A percentile compares a stretch with the other conserved stretches of the same genome.
These are phyloP conservation scores for Numenius arquata DNA, from an alignment of 2,113 vertebrate species.

Conservation along the genomic window DNA sequence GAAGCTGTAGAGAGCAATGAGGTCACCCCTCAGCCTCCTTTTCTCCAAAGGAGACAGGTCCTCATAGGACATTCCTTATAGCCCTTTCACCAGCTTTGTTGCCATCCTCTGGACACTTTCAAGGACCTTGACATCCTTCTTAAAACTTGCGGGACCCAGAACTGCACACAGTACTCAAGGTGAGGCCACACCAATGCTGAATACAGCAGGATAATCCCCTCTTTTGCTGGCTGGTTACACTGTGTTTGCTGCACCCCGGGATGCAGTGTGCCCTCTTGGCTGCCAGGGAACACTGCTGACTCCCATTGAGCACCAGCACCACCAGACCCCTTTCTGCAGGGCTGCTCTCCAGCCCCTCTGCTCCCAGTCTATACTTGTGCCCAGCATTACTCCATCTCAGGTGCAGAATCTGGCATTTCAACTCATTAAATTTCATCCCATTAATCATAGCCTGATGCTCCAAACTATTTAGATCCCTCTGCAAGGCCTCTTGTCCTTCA, in stretches of 20 bases:
- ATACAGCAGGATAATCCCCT: not conserved
- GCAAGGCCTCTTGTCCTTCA: not conserved
- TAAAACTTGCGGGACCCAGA: not conserved
- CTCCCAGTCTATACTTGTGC: not conserved
- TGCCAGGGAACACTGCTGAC: not conserved
- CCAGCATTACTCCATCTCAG: fast-evolving
- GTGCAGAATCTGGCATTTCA: not conserved
- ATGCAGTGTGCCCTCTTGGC: not conserved
- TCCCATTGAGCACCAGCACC: not conserved
- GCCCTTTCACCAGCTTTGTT: not conserved
- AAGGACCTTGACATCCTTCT: not conserved
- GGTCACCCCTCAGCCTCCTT: not conserved
- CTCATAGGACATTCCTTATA: not conserved
- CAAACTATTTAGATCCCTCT: not conserved
- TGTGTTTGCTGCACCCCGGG: not conserved
- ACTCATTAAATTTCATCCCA: not conserved
- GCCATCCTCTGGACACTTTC: not conserved
- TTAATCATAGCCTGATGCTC: not conserved
- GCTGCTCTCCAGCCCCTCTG: not conserved
- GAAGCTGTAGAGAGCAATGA: not conserved
- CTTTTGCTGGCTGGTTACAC: not conserved
- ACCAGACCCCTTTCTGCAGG: not conserved
- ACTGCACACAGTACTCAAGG: not conserved
- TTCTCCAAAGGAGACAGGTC: not conserved
- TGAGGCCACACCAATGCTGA: not conserved